Evolutionary conservation across 1,140 invertebrate genomes (phyloP), one percentile per base, ranked within the genome.

Genomic region (Eriosoma lanigerum): DNA sequence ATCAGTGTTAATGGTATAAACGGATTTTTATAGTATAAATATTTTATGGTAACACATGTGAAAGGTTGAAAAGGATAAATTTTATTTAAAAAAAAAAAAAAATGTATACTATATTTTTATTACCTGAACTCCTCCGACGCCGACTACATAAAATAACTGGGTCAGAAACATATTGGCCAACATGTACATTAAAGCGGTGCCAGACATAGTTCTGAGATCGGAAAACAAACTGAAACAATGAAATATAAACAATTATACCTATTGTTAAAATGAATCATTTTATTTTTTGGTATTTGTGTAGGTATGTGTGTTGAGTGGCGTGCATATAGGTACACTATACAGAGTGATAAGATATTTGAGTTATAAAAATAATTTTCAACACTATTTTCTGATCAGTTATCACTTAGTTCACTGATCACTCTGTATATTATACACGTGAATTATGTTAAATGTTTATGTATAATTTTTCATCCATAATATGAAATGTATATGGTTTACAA

Each of bases 101-200:
- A n/a, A n/a, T n/a, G n/a, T n/a, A n/a, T n/a, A n/a, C n/a, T n/a
- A n/a, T n/a, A n/a, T n/a, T n/a, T n/a, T n/a, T n/a, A n/a, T 87
- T 86, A 91, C 90, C 86, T 89, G 88, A 82, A 91, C 88, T 38
- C 90, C 90, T 52, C 90, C 90, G n/a, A 91, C 90, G 50, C 90
- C 90, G 26, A 92, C 87, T 76, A 92, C 90, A 86, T 90, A 91
- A n/a, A 91, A 86, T 32, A 92, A 86, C 84, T 92, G 90, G 21
- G 89, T 88, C 87, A 92, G 90, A 84, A 92, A 92, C 19, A 91
- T 87, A 17, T 90, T 88, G 64, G 90, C 90, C 83, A 92, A 84
- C 70, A 92, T 86, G 85, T 91, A 91, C 89, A 91, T 90, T 81
- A 91, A 84, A 6, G 89, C 89, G 44, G 90, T 91, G 56, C 90